Evolutionary conservation across 1,140 invertebrate species (phyloP).

Genomic region (Drosophila setifemur): DNA sequence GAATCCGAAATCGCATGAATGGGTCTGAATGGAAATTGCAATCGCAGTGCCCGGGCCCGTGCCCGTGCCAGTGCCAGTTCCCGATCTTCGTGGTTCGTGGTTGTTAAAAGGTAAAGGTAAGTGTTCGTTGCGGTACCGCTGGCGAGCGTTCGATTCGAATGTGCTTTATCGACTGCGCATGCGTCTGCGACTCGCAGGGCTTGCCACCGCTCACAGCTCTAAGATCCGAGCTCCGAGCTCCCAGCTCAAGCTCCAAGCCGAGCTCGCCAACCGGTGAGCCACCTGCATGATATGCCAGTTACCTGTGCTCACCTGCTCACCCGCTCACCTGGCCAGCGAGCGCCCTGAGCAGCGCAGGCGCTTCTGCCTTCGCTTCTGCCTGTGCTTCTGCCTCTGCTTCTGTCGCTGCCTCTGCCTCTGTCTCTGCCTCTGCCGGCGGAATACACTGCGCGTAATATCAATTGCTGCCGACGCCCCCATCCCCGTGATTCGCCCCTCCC

Average conservation of each 20-base stretch:
- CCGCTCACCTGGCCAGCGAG: conserved; percentile 1
- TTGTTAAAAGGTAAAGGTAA: not conserved
- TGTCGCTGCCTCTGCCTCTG: too few relatives aligned
- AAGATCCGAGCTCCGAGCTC: conserved; percentile 27
- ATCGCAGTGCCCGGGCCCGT: conserved; percentile 31
- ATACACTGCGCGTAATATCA: conserved; percentile 71
- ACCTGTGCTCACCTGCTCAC: not conserved
- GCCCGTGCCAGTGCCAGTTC: too few relatives aligned
- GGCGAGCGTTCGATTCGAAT: conserved; percentile 76
- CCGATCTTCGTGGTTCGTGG: not conserved
- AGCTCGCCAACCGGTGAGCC: conserved; percentile 40
- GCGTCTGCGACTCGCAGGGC: conserved; percentile 65
- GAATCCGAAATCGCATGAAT: conserved; percentile 14
- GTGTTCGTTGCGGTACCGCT: conserved; percentile 45
- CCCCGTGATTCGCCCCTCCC: not conserved
- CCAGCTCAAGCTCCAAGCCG: conserved; percentile 25
- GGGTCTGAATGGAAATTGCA: conserved; percentile 65
- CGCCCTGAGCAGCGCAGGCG: conserved; percentile 51
- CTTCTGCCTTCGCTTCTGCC: too few relatives aligned
- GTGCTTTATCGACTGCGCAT: conserved; percentile 76
- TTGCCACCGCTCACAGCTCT: too few relatives aligned
- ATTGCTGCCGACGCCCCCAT: conserved; percentile 2
- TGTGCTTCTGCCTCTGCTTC: too few relatives aligned
- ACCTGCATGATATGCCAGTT: conserved; percentile 56
- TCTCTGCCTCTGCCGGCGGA: conserved; percentile 23